Evolutionary conservation across 2,113 vertebrate genomes (phyloP).

Genomic region (Redunca redunca): DNA sequence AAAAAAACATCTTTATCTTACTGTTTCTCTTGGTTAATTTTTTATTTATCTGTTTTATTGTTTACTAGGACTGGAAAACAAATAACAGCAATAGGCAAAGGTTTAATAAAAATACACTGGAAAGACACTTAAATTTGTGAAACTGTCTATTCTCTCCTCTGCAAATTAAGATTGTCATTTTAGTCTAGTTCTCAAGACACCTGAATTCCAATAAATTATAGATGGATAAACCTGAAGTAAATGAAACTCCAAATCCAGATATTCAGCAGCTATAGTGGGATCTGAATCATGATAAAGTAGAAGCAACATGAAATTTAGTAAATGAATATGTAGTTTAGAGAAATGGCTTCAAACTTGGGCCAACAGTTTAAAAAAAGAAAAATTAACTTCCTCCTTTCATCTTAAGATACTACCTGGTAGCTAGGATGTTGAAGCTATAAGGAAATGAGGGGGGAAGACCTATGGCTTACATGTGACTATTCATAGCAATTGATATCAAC

Average conservation of each 20-base stretch:
- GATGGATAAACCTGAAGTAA: neutral
- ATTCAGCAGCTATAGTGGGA: neutral
- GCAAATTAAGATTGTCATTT: neutral
- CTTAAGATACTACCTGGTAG: neutral
- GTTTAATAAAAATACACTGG: neutral
- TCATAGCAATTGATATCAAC: neutral
- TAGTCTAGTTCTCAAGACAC: neutral
- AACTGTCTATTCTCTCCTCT: neutral
- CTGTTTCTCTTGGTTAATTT: neutral
- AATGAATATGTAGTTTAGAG: neutral
- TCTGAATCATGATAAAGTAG: neutral
- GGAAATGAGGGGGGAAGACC: neutral
- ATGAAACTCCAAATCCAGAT: conserved; percentile 6
- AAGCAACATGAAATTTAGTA: neutral
- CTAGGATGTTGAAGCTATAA: neutral
- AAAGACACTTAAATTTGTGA: neutral
- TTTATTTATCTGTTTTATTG: neutral
- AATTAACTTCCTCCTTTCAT: neutral
- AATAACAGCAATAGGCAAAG: neutral
- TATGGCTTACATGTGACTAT: neutral
- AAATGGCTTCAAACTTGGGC: neutral
- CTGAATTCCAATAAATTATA: conserved; percentile 2
- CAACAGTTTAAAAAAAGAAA: neutral
- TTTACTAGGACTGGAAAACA: neutral
- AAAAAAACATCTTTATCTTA: neutral